Conservation (phyloP, 2,888 invertebrate genomes). For the Ariolimax columbianus region DNA sequence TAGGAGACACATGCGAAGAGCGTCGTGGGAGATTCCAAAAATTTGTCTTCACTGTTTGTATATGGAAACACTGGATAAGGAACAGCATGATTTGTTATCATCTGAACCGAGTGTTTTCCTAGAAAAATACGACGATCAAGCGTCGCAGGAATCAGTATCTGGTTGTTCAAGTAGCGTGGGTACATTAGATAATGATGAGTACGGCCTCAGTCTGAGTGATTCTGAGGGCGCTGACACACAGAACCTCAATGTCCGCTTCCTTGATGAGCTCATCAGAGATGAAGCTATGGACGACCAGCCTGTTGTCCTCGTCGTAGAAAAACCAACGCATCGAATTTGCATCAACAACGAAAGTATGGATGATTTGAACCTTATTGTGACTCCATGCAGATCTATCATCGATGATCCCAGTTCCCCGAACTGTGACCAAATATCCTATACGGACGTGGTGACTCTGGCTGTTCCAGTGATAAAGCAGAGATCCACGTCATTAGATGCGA, state of each 20-base stretch:
- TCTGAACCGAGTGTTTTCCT: slow-evolving; percentile 32
- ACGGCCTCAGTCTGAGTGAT: slow-evolving; percentile 46
- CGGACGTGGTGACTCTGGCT: slow-evolving; percentile 69
- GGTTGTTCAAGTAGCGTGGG: slow-evolving; percentile 6
- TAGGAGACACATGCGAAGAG: slow-evolving; percentile 62
- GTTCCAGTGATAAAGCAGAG: slow-evolving; percentile 73
- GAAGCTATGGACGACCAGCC: background rate
- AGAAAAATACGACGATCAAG: background rate
- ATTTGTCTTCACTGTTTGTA: slow-evolving; percentile 76
- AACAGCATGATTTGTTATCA: slow-evolving; percentile 30
- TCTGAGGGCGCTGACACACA: slow-evolving; percentile 54
- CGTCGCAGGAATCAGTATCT: slow-evolving; percentile 26
- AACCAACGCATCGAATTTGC: slow-evolving; percentile 24
- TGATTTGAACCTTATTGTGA: background rate
- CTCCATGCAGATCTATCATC: slow-evolving; percentile 7
- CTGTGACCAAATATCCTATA: slow-evolving; percentile 54
- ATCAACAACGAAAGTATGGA: slow-evolving; percentile 42
- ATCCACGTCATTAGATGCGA: slow-evolving; percentile 73
- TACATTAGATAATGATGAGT: slow-evolving; percentile 24
- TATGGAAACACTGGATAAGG: slow-evolving; percentile 64
- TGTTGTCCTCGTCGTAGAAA: background rate
- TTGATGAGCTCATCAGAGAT: background rate
- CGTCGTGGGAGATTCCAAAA: slow-evolving; percentile 74
- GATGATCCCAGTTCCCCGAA: slow-evolving; percentile 40
- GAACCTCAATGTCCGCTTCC: slow-evolving; percentile 42